Evolutionary conservation across 2,888 invertebrate species (phyloP).

Genomic region (Bedellia somnulentella): DNA sequence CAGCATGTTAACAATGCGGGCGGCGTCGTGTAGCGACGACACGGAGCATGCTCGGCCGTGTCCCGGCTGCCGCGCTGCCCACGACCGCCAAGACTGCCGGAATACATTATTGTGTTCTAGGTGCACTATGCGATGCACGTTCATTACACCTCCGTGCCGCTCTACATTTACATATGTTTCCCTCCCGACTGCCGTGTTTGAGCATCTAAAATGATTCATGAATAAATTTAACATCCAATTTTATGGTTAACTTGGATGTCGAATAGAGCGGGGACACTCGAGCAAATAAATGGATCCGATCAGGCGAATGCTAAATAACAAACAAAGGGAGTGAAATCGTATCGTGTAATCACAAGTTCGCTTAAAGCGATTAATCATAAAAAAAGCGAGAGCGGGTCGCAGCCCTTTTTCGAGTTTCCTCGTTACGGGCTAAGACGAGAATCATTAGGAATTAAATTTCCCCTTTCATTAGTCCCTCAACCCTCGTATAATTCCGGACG

Average conservation of each 20-base stretch:
- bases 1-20: slow-evolving; percentile 33
- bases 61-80: not conserved
- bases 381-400: slow-evolving; percentile 45
- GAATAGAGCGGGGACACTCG: slow-evolving; percentile 19
- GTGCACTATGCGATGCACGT: slow-evolving; percentile 4
- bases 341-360: slow-evolving; percentile 39
- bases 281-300: slow-evolving; percentile 28
- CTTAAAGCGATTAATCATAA: slow-evolving; percentile 48
- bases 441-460: slow-evolving; percentile 63
- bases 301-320: slow-evolving; percentile 18
- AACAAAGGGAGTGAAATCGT: slow-evolving; percentile 25
- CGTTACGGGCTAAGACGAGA: slow-evolving; percentile 61
- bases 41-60: not conserved
- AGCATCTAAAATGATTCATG: slow-evolving; percentile 56
- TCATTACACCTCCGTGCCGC: slow-evolving; percentile 21
- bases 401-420: slow-evolving; percentile 58
- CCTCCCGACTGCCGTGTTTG: slow-evolving; percentile 29
- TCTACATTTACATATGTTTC: slow-evolving; percentile 55
- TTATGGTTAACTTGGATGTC: slow-evolving; percentile 42
- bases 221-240: slow-evolving; percentile 57
- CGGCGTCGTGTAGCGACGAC: slow-evolving; percentile 12
- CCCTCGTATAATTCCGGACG: slow-evolving; percentile 63
- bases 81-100: slow-evolving; percentile 10
- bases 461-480: slow-evolving; percentile 63
- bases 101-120: no score